phyloP scores from a whole-genome alignment of 2,888 invertebrate species.

The Temnothorax rugatulus region DNA sequence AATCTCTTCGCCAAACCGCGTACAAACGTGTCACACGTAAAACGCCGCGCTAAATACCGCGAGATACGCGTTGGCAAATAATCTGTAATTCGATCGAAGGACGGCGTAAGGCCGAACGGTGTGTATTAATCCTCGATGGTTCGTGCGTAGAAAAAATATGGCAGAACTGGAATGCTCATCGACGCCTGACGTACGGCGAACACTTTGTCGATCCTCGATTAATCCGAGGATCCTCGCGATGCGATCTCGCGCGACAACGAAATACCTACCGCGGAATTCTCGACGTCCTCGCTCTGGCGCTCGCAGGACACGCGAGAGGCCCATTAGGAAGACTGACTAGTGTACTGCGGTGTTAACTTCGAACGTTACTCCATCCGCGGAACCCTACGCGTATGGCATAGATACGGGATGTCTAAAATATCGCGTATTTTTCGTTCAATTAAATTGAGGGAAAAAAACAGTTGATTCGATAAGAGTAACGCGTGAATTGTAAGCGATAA shows the following conservation, averaged over 20 bases:
- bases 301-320: slow-evolving; percentile 60
- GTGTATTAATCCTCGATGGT: slow-evolving; percentile 6
- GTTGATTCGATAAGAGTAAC: not conserved
- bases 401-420: not conserved
- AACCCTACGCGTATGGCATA: not conserved
- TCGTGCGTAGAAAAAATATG: slow-evolving; percentile 51
- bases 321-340: slow-evolving; percentile 73
- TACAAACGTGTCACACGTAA: not conserved
- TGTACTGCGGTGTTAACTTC: slow-evolving; percentile 63
- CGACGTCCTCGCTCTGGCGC: not conserved
- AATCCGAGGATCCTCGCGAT: slow-evolving; percentile 25
- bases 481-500: not conserved
- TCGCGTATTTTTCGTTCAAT: not conserved
- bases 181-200: slow-evolving; percentile 7
- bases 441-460: not conserved
- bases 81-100: slow-evolving; percentile 19
- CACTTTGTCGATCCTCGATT: slow-evolving; percentile 15
- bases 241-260: slow-evolving; percentile 17
- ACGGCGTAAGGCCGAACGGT: not conserved
- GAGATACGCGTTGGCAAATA: slow-evolving; percentile 15
- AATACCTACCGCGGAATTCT: not conserved
- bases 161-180: slow-evolving; percentile 69
- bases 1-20: slow-evolving; percentile 8
- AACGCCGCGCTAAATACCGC: slow-evolving; percentile 25
- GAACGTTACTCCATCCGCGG: slow-evolving; percentile 6